Evolutionary conservation across 2,888 invertebrate species (phyloP).

Genomic region (Andrena hattorfiana): DNA sequence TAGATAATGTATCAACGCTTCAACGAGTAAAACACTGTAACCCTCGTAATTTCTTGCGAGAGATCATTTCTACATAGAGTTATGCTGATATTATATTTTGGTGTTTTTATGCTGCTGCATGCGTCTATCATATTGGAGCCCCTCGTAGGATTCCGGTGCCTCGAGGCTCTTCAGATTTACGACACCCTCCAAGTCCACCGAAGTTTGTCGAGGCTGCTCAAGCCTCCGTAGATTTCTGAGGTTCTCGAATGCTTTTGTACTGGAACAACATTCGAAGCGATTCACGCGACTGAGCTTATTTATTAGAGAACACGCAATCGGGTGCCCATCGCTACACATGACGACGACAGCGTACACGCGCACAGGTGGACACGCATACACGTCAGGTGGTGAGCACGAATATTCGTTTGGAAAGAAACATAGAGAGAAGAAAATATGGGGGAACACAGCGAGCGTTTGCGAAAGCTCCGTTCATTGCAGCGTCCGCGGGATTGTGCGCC

Average conservation of each 20-base stretch:
- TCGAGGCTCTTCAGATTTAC: not conserved
- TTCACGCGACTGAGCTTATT: not conserved
- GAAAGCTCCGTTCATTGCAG: conserved; percentile 30
- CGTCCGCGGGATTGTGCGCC: conserved; percentile 13
- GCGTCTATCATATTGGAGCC: not conserved
- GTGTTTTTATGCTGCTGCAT: conserved; percentile 37
- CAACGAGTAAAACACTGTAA: conserved; percentile 9
- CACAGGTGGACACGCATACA: conserved; percentile 61
- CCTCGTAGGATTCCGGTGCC: conserved; percentile 6
- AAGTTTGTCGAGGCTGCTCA: not conserved
- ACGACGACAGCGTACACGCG: conserved; percentile 39
- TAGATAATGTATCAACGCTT: conserved; percentile 36
- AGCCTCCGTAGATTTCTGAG: not conserved
- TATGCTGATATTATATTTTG: conserved; percentile 15
- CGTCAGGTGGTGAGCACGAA: conserved; percentile 60
- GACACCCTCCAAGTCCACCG: not conserved
- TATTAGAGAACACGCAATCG: not conserved
- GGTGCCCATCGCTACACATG: conserved; percentile 45
- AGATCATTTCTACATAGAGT: conserved; percentile 22
- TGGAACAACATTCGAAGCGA: conserved; percentile 2
- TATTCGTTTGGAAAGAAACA: conserved; percentile 41
- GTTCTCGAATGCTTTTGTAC: not conserved
- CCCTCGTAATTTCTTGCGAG: not conserved
- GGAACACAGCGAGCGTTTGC: conserved; percentile 30
- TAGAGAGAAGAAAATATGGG: conserved; percentile 56